phyloP scores from a whole-genome alignment of 2,113 vertebrate species.

The Merops nubicus region DNA sequence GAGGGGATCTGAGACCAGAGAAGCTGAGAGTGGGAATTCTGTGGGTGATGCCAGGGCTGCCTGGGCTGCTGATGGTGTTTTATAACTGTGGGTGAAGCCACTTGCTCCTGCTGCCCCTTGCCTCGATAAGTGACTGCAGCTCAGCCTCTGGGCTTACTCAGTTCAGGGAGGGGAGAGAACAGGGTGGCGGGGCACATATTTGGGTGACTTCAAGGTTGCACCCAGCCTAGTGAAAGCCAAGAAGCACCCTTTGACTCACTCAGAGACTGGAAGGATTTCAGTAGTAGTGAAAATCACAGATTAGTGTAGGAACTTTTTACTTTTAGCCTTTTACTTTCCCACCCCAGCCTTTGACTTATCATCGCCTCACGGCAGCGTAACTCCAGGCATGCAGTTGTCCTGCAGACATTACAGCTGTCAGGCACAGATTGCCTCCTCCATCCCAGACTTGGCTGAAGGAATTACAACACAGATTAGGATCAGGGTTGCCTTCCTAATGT shows the following conservation, averaged over 20 bases:
- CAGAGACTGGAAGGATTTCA: not conserved
- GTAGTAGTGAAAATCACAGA: not conserved
- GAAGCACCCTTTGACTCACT: not conserved
- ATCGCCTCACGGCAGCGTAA: not conserved
- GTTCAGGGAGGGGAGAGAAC: not conserved
- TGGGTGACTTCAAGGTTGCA: not conserved
- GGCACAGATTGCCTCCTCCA: not conserved
- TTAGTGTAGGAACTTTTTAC: not conserved
- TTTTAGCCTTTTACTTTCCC: conserved; percentile 7
- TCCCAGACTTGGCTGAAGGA: not conserved
- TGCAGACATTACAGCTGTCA: not conserved
- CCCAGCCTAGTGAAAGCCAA: not conserved
- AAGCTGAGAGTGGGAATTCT: not conserved
- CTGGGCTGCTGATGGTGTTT: not conserved
- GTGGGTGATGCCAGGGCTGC: not conserved
- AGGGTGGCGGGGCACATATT: accelerated
- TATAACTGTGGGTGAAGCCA: not conserved
- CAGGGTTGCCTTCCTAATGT: not conserved
- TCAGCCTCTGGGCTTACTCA: not conserved
- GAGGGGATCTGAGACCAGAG: not conserved
- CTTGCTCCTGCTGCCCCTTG: not conserved
- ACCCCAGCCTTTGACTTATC: not conserved
- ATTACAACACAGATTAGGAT: conserved; percentile 48
- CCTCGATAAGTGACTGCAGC: not conserved
- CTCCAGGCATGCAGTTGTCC: not conserved